Evolutionary conservation across 2,113 vertebrate species (phyloP), one percentile per base, ranked within the genome.

Genomic region (Heterotilapia buettikoferi): DNA sequence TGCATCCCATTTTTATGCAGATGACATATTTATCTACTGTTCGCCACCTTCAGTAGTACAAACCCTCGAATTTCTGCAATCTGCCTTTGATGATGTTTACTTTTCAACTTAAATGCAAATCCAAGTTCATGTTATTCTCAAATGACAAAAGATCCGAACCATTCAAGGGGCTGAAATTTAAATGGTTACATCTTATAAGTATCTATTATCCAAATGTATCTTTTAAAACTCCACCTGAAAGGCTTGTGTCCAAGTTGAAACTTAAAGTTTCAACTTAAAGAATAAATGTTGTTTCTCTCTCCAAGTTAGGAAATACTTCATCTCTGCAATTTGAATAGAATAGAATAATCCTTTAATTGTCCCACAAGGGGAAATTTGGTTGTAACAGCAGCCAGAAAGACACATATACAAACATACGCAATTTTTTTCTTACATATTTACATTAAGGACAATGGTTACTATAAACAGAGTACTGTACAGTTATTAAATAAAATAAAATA

Each of bases 11-110:
- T 43, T 71, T 71, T 45, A 71, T 71, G 13, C 36, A 71, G 21
- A 71, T 71, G 38, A 71, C 66, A 63, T 0, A 63, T 63, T n/a
- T 63, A 63, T 63, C 31, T 63, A 63, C 59, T 71, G 66, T 71
- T 71, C 1, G 0, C 38, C 0, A 6, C n/a, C 38, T 6, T 71
- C 36, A 71, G 7, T 26, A 4, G 66, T 43, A 6, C 21, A 16
- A 73, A 73, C 66, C n/a, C 38, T 45, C 21, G 0, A n/a, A 36
- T 63, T 63, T 63, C 31, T 63, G 59, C 1, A 36, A 36, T 63
- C 9, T 0, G 59, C 59, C 21, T 73, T 73, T 45, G 38, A 71
- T 24, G 36, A 40, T 43, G 0, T 40, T 24, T 0, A 21, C 19
- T 40, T 4, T 71, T 71, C 36, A 43, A 24, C 36, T 68, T 21